These are phyloP conservation scores for Malurus cyaneus DNA, from an alignment of 2,113 vertebrate species.

Conservation along the genomic window DNA sequence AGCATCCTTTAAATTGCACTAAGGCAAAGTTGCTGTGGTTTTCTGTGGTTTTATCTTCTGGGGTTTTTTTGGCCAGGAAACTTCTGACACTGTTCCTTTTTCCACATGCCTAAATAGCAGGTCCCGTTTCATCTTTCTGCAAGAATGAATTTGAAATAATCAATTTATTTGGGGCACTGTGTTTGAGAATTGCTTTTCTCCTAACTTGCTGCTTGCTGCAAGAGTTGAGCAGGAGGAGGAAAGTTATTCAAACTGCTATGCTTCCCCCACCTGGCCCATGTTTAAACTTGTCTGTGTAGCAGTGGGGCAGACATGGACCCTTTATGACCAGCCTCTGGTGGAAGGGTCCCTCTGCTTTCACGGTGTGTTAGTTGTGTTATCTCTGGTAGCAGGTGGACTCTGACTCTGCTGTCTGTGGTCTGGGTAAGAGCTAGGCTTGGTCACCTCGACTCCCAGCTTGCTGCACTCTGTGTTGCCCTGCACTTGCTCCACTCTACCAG, in stretches of 20 bases:
- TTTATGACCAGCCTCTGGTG: neutral
- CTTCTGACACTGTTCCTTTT: neutral
- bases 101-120: neutral
- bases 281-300: neutral
- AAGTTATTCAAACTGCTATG: neutral
- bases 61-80: accelerated
- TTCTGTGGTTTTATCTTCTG: neutral
- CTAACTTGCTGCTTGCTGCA: neutral
- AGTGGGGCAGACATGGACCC: accelerated
- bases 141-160: neutral
- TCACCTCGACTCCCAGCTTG: neutral
- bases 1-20: neutral
- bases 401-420: neutral
- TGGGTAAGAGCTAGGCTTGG: neutral
- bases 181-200: neutral
- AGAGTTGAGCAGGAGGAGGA: neutral
- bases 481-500: neutral
- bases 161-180: accelerated
- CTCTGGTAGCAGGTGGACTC: neutral
- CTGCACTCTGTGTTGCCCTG: neutral
- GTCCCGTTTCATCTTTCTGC: neutral
- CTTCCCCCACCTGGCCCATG: accelerated
- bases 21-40: neutral
- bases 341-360: neutral
- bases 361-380: neutral